Conservation (phyloP, 2,113 vertebrate species). For the Passer domesticus region DNA sequence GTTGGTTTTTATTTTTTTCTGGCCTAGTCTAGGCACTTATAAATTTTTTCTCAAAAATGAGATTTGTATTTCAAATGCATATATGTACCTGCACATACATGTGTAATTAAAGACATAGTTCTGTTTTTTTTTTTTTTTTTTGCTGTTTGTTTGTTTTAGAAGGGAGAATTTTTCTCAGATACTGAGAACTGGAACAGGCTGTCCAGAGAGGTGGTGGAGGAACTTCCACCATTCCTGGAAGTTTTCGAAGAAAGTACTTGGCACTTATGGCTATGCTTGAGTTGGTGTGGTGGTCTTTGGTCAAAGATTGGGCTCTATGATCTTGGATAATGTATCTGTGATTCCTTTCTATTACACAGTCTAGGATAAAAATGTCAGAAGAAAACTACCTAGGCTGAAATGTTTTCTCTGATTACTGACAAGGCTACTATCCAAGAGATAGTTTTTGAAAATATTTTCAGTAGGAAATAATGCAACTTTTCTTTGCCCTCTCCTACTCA, state of each 20-base stretch:
- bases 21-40: not conserved
- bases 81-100: fast-evolving
- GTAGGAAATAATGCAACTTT: not conserved
- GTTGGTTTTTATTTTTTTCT: not conserved
- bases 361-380: not conserved
- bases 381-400: not conserved
- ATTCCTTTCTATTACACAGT: not conserved
- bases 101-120: not conserved
- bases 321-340: not conserved
- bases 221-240: not conserved
- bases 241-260: not conserved
- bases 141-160: not conserved
- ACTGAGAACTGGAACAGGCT: not conserved
- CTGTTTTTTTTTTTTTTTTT: not conserved
- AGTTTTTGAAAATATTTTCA: not conserved
- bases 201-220: not conserved
- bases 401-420: not conserved
- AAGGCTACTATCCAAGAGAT: not conserved
- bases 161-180: not conserved
- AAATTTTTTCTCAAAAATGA: not conserved
- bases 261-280: not conserved
- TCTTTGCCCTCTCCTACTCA: not conserved
- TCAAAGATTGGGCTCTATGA: not conserved
- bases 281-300: not conserved
- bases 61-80: not conserved